Evolutionary conservation across 2,113 vertebrate species (phyloP), one percentile per base, ranked within the genome.

Genomic region (Cyprinodon tularosa): DNA sequence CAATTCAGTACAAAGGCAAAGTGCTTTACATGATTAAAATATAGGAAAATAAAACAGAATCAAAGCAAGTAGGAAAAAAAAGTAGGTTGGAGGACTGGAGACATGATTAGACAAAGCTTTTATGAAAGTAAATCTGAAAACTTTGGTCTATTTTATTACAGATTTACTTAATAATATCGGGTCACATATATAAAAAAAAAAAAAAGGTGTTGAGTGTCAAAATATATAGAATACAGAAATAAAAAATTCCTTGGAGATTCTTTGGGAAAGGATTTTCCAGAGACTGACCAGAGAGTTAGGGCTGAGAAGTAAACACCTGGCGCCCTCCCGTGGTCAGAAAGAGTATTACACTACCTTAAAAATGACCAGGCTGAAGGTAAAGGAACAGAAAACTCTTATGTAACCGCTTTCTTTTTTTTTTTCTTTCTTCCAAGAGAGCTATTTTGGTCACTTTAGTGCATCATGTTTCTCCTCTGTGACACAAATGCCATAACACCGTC

Each of bases 291-390:
- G 29, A 45, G 75, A 83, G 70, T 48, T 36, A 77, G 74, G 72
- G 71, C 74, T 82, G 80, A 83, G 80, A 87, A 84, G 85, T 77
- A 3, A 83, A 77, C 74, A 63, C 45, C 71, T 11, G 72, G 77
- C 20, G 90, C 87, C 93, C 91, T 92, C 91, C 71, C 81, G 93
- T 94, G 94, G 92, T 64, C 80, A 72, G 4, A 71, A 36, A 2
- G 12, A 20, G 71, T 62, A 91, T 14, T n/a, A 66, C 81, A 85
- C 8, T 20, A 44, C 12, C 7, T 39, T n/a, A 15, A 65, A 0
- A 83, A 72, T 69, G 84, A 84, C 84, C 83, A 79, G 87, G 88
- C 88, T 90, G 83, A 89, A 94, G 93, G 93, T 94, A 90, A 93
- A 91, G 88, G 39, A 84, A 82, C 82, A 90, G 88, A 91, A 91